phyloP scores from a whole-genome alignment of 2,888 invertebrate species.

The Physocephala rufipes region DNA sequence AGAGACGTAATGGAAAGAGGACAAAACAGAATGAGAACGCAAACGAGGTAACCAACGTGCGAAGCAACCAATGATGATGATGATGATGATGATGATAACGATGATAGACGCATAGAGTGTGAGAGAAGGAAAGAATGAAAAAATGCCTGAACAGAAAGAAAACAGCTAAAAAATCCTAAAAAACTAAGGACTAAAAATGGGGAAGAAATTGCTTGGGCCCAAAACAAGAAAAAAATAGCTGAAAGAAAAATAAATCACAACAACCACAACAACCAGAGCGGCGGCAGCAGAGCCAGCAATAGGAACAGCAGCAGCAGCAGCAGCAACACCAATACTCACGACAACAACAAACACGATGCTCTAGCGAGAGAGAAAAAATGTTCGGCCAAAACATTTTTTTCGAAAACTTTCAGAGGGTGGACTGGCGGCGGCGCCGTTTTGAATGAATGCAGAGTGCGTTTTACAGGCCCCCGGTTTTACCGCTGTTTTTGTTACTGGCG shows the following conservation, averaged over 20 bases:
- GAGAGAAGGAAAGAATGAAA: constrained; percentile 39
- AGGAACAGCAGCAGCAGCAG: neutral
- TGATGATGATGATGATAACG: neutral
- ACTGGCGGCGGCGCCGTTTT: constrained; percentile 6
- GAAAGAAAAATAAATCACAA: neutral
- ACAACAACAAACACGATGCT: too few species aligned
- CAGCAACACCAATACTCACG: too few species aligned
- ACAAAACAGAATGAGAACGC: constrained; percentile 34
- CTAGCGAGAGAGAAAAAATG: constrained; percentile 22
- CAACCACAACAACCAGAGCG: constrained; percentile 6
- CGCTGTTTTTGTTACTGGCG: constrained; percentile 22
- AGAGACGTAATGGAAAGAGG: neutral
- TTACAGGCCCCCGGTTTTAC: neutral
- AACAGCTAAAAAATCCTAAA: constrained; percentile 27
- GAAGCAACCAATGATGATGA: constrained; percentile 13
- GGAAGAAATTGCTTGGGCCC: constrained; percentile 29
- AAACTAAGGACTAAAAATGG: constrained; percentile 31
- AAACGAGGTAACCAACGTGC: constrained; percentile 29
- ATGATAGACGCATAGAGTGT: constrained; percentile 40
- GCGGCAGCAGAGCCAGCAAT: neutral
- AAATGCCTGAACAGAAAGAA: neutral
- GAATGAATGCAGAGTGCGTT: too few species aligned
- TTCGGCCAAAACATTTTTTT: constrained; percentile 36
- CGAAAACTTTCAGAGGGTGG: constrained; percentile 41
- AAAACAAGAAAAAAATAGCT: constrained; percentile 3